phyloP scores from a whole-genome alignment of 2,113 vertebrate species.

The Phalacrocorax aristotelis region DNA sequence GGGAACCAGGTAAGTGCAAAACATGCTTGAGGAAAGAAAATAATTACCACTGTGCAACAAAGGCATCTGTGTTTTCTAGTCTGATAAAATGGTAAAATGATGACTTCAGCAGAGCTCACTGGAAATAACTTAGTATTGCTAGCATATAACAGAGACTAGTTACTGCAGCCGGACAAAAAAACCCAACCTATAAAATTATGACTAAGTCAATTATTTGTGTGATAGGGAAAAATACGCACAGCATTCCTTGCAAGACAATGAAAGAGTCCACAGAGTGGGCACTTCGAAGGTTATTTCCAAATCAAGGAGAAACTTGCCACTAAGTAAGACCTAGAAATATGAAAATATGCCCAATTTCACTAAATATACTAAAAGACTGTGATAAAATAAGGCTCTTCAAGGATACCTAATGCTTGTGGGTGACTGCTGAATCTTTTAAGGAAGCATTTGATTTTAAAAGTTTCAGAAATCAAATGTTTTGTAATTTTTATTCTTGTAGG shows the following conservation, averaged over 20 bases:
- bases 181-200: not conserved
- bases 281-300: not conserved
- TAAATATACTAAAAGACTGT: not conserved
- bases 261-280: not conserved
- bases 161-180: not conserved
- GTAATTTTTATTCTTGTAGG: not conserved
- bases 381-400: not conserved
- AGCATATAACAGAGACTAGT: not conserved
- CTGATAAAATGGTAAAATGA: not conserved
- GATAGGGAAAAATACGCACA: not conserved
- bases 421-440: not conserved
- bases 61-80: not conserved
- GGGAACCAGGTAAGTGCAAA: not conserved
- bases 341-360: not conserved
- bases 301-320: not conserved
- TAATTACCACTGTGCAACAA: not conserved
- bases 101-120: not conserved
- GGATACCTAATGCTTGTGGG: not conserved
- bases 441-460: not conserved
- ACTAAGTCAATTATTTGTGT: not conserved
- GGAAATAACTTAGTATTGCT: not conserved
- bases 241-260: not conserved
- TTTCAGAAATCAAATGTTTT: not conserved
- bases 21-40: not conserved
- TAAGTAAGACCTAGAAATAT: not conserved